Conservation (phyloP, 2,797 vertebrate species). For the Acanthurus tractus region DNA sequence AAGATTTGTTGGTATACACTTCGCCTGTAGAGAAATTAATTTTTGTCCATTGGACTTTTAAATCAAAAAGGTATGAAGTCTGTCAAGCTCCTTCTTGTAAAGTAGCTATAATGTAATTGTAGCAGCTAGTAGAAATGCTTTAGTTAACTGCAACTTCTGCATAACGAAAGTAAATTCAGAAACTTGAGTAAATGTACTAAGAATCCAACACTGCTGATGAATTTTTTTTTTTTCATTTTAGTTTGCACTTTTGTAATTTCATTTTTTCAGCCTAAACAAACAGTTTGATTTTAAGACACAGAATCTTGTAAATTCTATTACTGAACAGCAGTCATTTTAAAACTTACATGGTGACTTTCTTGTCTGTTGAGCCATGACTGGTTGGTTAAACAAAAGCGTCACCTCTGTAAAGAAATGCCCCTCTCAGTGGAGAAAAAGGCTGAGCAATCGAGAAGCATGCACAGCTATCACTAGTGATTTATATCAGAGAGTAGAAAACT, state of each 20-base stretch:
- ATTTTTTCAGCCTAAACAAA: too few species aligned
- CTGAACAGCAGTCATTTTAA: background rate
- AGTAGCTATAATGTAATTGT: background rate
- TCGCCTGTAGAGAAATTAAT: too few species aligned
- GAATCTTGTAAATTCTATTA: background rate
- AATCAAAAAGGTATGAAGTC: background rate
- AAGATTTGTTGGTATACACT: too few species aligned
- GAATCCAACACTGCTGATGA: background rate
- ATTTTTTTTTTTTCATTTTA: background rate
- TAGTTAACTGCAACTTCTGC: background rate
- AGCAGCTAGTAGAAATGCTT: background rate
- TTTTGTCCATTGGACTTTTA: background rate
- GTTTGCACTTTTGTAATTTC: background rate
- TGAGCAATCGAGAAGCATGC: slow-evolving; percentile 35
- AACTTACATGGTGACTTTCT: background rate
- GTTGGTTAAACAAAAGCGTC: slow-evolving; percentile 29
- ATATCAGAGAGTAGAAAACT: slow-evolving; percentile 60
- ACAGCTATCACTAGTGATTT: slow-evolving; percentile 53
- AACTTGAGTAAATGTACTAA: background rate
- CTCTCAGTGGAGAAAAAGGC: slow-evolving; percentile 44
- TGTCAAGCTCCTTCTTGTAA: background rate
- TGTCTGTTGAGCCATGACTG: slow-evolving; percentile 11
- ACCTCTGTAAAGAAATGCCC: slow-evolving; percentile 43
- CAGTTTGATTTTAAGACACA: background rate
- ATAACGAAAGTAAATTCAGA: background rate